These are phyloP conservation scores for Narcine bancroftii DNA, from an alignment of 2,113 vertebrate species.

Conservation along the genomic window DNA sequence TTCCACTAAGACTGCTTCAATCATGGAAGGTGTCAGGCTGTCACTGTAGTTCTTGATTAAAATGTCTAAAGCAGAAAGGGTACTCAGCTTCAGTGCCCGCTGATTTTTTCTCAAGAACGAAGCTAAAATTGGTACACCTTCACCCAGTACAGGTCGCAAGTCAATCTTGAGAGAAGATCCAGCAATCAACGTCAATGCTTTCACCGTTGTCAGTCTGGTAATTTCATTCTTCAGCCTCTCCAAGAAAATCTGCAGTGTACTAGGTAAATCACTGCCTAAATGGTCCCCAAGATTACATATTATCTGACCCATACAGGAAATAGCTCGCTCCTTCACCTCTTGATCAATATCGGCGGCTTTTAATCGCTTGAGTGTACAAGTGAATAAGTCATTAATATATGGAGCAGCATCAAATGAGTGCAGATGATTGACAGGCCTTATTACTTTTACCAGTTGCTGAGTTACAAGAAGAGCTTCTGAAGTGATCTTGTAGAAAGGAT, in stretches of 20 bases:
- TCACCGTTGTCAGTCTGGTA: constrained; percentile 87
- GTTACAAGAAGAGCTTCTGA: constrained; percentile 95
- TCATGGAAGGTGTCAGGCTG: constrained; percentile 87
- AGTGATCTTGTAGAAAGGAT: constrained; percentile 98
- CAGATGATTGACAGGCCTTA: constrained; percentile 82
- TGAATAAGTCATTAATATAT: constrained; percentile 90
- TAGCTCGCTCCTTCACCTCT: constrained; percentile 95
- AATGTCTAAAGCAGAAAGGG: constrained; percentile 87
- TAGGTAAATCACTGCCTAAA: constrained; percentile 80
- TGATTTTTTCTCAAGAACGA: constrained; percentile 97
- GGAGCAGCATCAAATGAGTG: constrained; percentile 86
- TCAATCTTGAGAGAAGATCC: constrained; percentile 91
- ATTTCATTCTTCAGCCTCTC: constrained; percentile 97
- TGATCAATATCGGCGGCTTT: constrained; percentile 98
- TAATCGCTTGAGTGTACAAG: constrained; percentile 87
- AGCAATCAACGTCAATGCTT: constrained; percentile 88
- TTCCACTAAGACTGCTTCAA: constrained; percentile 92
- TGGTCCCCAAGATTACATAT: constrained; percentile 95
- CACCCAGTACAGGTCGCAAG: constrained; percentile 80
- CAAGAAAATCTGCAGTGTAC: constrained; percentile 89
- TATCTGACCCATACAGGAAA: constrained; percentile 97
- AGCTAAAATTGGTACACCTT: constrained; percentile 93
- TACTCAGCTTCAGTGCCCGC: constrained; percentile 88
- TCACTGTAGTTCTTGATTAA: constrained; percentile 94
- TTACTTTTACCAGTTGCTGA: constrained; percentile 94